phyloP scores from a whole-genome alignment of 2,113 vertebrate species.

The Glaucidium brasilianum region DNA sequence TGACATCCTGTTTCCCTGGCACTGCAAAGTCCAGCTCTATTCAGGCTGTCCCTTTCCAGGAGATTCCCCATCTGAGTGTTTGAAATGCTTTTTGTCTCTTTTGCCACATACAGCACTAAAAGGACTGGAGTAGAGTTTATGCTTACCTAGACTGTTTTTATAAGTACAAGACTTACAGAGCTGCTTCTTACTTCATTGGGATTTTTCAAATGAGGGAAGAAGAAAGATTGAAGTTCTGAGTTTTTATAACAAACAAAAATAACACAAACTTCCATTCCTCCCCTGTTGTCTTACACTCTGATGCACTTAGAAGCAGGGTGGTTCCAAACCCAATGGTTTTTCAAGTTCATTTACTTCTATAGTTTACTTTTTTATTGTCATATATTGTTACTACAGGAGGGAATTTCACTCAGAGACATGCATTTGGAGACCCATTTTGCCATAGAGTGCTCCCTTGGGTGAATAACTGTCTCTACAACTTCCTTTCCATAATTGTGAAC shows the following conservation, averaged over 20 bases:
- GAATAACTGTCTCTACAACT: not conserved
- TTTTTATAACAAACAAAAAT: not conserved
- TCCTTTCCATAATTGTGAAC: not conserved
- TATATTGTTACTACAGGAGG: not conserved
- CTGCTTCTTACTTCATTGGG: not conserved
- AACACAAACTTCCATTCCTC: not conserved
- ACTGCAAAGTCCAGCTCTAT: not conserved
- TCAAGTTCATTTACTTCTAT: not conserved
- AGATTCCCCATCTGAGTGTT: not conserved
- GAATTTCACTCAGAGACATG: not conserved
- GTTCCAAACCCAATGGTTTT: not conserved
- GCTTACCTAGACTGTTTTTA: not conserved
- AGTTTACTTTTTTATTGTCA: not conserved
- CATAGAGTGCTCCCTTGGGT: not conserved
- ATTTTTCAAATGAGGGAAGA: not conserved
- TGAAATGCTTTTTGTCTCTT: not conserved
- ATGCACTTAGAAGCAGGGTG: not conserved
- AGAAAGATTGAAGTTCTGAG: not conserved
- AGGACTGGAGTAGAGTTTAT: not conserved
- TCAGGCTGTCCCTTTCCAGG: not conserved
- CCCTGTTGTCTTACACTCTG: not conserved
- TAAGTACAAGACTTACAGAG: not conserved
- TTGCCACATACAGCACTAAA: not conserved
- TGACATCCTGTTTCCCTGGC: not conserved
- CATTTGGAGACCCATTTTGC: not conserved